Base-by-base conservation (phyloP, 2,797 vertebrate genomes). In the Sebastes trivittatus region DNA sequence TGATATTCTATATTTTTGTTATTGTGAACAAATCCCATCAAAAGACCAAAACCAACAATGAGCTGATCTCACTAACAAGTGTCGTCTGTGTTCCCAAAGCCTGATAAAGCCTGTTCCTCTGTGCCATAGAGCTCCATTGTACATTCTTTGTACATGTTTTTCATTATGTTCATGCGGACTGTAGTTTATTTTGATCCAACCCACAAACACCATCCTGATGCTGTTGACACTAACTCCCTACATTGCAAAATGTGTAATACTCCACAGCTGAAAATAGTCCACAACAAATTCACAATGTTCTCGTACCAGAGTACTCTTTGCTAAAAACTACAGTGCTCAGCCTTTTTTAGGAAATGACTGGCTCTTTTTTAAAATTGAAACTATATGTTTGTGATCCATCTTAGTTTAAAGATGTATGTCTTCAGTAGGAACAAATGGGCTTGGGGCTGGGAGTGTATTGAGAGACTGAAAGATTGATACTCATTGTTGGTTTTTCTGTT, bases 271-370 rank as follows among this genome's bases (percentile, higher is more conserved):
- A 62, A 80, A 69, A 70, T 52, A 69, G 22, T 22, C 5, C 49
- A 20, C 49, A 46, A 46, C 42, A 46, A 18, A 46, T 46, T 52
- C 7, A 18, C 1, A 11, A 46, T 64, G 7, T 56, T 22, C 27
- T 27, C 34, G 14, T 6, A 2, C 6, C 0, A 0, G 4, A 46
- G 22, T 30, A 46, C 0, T 46, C 16, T 0, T 7, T 0, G 4
- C 4, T 10, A n/a, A 20, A 52, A 10, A 52, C 0, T 52, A n/a
- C 8, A 20, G 18, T 52, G 18, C 18, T 0, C 20, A 20, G 8
- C 49, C 7, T 64, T 56, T 56, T 54, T 36, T 8, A 49, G 6
- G 7, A 63, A 25, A 63, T 27, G 3, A 52, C 1, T 52, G 18
- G 18, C 46, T n/a, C 20, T 20, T 52, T n/a, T 52, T n/a, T 52